A percentile compares a stretch with the other conserved stretches of the same genome.
Evolutionary conservation across 2,113 vertebrate species (phyloP).

Genomic region (Oostethus manadensis): DNA sequence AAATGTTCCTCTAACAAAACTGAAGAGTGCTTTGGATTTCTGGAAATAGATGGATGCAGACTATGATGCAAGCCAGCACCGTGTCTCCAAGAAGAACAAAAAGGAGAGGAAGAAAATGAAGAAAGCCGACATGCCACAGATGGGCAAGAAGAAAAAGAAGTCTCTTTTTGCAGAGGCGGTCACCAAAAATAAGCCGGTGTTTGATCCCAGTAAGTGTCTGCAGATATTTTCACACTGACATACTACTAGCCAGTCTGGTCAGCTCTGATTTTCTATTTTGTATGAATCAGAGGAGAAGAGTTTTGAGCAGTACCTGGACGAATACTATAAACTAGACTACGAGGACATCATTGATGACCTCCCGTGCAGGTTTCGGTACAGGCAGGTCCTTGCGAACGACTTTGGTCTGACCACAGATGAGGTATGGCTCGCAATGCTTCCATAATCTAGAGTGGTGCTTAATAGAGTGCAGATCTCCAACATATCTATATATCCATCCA

Average conservation of each 20-base stretch:
- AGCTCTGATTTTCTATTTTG: not conserved
- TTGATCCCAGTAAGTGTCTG: constrained; percentile 76
- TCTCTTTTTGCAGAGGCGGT: constrained; percentile 76
- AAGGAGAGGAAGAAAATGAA: constrained; percentile 64
- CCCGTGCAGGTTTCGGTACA: constrained; percentile 86
- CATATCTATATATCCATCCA: not conserved
- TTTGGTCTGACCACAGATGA: constrained; percentile 82
- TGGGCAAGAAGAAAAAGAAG: constrained; percentile 77
- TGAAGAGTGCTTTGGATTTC: not conserved
- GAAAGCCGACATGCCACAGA: constrained; percentile 60
- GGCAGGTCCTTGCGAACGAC: constrained; percentile 80
- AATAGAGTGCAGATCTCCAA: not conserved
- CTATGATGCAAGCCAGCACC: constrained; percentile 74
- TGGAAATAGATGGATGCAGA: constrained; percentile 84
- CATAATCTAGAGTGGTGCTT: not conserved
- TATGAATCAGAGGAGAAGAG: constrained; percentile 72
- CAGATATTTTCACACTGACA: not conserved
- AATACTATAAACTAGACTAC: constrained; percentile 84
- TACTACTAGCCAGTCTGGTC: rapidly evolving
- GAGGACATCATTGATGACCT: constrained; percentile 86
- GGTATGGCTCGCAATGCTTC: constrained; percentile 53
- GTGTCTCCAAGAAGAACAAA: constrained; percentile 62
- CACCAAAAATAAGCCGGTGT: constrained; percentile 73
- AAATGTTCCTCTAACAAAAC: not conserved
- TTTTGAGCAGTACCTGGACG: constrained; percentile 85